Conservation (phyloP, 2,113 vertebrate species). For the Entelurus aequoreus region DNA sequence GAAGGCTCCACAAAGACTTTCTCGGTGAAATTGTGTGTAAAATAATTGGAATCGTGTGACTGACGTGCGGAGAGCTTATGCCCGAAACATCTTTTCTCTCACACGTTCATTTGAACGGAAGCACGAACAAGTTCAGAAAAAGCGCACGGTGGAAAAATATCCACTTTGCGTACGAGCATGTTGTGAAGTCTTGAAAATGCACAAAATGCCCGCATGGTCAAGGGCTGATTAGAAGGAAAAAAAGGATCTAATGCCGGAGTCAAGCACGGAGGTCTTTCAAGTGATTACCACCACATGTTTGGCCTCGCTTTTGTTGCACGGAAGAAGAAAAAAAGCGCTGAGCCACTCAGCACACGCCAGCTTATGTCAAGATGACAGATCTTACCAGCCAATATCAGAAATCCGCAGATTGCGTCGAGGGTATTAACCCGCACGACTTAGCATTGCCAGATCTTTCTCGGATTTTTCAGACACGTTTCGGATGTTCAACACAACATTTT, state of each 20-base stretch:
- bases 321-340: slow-evolving; percentile 11
- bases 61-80: slow-evolving; percentile 7
- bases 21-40: slow-evolving; percentile 1
- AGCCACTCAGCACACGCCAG: slow-evolving; percentile 68
- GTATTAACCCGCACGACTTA: slow-evolving; percentile 59
- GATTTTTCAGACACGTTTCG: slow-evolving; percentile 50
- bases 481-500: slow-evolving; percentile 48
- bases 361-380: slow-evolving; percentile 73
- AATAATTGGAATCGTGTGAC: slow-evolving; percentile 5
- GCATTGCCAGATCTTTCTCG: slow-evolving; percentile 58
- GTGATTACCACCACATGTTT: slow-evolving; percentile 65
- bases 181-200: slow-evolving; percentile 57
- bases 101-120: slow-evolving; percentile 32
- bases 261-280: slow-evolving; percentile 62
- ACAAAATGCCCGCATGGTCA: slow-evolving; percentile 57
- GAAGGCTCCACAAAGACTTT: slow-evolving; percentile 5
- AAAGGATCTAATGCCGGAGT: slow-evolving; percentile 56
- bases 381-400: slow-evolving; percentile 65
- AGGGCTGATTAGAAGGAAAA: slow-evolving; percentile 64
- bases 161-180: slow-evolving; percentile 34
- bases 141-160: too few relatives aligned
- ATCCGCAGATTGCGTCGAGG: slow-evolving; percentile 56
- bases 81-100: slow-evolving; percentile 17
- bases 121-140: slow-evolving; percentile 36
- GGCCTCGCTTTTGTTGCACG: slow-evolving; percentile 54